These are phyloP conservation scores for Gastrophysa polygoni DNA, from an alignment of 2,888 invertebrate species.

Conservation along the genomic window DNA sequence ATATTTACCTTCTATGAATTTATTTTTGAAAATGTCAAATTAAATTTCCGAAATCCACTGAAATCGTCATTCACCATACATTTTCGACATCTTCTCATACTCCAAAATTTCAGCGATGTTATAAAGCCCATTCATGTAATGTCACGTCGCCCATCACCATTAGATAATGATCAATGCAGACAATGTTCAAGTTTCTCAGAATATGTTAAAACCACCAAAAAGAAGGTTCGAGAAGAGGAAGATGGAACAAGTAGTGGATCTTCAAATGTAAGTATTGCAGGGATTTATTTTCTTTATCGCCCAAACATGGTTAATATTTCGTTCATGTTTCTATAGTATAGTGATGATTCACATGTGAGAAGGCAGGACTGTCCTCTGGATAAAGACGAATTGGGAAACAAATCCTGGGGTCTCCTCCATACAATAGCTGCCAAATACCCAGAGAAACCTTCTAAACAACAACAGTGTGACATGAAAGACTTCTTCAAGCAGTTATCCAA, in stretches of 20 bases:
- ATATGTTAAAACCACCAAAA: conserved; percentile 53
- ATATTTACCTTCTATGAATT: no score
- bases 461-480: conserved; percentile 76
- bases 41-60: conserved; percentile 1
- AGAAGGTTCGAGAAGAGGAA: conserved; percentile 42
- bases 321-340: neutral
- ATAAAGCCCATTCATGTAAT: conserved; percentile 34
- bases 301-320: neutral
- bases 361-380: conserved; percentile 75
- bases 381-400: conserved; percentile 75
- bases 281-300: neutral
- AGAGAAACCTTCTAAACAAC: conserved; percentile 72
- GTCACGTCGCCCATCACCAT: conserved; percentile 53
- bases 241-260: conserved; percentile 28
- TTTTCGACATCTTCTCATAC: neutral
- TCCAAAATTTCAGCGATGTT: conserved; percentile 32
- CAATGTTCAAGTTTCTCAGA: conserved; percentile 57
- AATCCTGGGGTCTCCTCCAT: conserved; percentile 94
- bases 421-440: conserved; percentile 97
- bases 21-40: neutral
- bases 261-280: conserved; percentile 19
- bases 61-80: neutral
- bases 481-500: conserved; percentile 86
- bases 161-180: conserved; percentile 56
- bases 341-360: conserved; percentile 32